Base-by-base conservation (phyloP, 2,113 vertebrate species). In the Semnopithecus entellus region DNA sequence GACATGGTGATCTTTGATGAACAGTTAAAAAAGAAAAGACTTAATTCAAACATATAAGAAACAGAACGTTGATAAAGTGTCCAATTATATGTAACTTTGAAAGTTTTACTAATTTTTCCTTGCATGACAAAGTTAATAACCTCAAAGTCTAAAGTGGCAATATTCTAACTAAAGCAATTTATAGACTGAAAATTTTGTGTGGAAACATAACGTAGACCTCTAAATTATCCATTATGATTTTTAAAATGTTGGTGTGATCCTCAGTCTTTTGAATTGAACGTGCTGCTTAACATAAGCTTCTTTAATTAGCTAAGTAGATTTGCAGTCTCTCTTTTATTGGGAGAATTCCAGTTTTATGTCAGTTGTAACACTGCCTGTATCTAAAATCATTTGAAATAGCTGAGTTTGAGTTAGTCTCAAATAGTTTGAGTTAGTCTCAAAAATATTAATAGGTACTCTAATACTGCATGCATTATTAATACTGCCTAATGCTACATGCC, bases 291-390 rank as follows among this genome's bases (percentile, higher is more conserved):
- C 40, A 90, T 43, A 78, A 88, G 80, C 59, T 94, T 79, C 55
- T 95, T 96, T 97, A 97, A 96, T 97, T 98, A 97, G 92, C 76
- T 96, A 94, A 97, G 95, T 94, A 95, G 90, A 97, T 90, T 81
- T 75, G 55, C 38, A 93, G 79, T 64, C 57, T 61, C 30, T 88
- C 13, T 96, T 96, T 96, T 82, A 92, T 52, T 96, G 92, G 87
- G 72, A 8, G 43, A 88, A 85, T 94, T 97, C 97, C 97, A 98
- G 90, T 70, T 95, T 90, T 85, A 96, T 90, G 72, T 73, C 84
- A 75, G 25, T 70, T 96, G 93, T 92, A 95, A 97, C 23, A 68
- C 0, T 97, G 80, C 89, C 89, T 88, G 13, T 94, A 93, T 95
- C 91, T 83, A 91, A 97, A 98, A 88, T 97, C 75, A 96, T 85